Percentiles rank a stretch among this genome's conserved stretches.
Conservation (phyloP, 2,797 vertebrate genomes). For the Sphenodon punctatus region DNA sequence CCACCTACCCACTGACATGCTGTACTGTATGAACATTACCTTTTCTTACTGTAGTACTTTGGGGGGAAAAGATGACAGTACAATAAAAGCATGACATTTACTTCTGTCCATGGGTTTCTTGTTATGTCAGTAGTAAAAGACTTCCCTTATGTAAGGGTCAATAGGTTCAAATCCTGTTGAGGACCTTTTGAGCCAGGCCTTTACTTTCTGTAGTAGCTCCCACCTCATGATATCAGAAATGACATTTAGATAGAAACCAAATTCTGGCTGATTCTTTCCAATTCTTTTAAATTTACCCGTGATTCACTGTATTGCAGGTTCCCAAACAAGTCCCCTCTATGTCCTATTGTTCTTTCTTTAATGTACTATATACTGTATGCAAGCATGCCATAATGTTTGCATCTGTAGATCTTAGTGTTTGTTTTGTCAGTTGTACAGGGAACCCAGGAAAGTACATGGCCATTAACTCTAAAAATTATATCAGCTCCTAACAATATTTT, state of each 20-base stretch:
- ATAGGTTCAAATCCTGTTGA: not conserved
- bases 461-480: not conserved
- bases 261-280: not conserved
- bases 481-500: not conserved
- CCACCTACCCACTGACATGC: not conserved
- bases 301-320: not conserved
- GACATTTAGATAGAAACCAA: not conserved
- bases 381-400: not conserved
- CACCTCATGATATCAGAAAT: not conserved
- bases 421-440: not conserved
- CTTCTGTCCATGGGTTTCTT: not conserved
- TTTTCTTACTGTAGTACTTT: not conserved
- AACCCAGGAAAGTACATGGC: not conserved
- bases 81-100: not conserved
- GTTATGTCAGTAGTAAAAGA: not conserved
- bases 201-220: not conserved
- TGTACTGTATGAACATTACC: not conserved
- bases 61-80: rapidly evolving
- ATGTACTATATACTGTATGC: not conserved
- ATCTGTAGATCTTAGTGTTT: not conserved
- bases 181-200: not conserved
- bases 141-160: not conserved
- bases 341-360: not conserved
- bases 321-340: not conserved
- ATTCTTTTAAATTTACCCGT: not conserved